A percentile compares a stretch with the other conserved stretches of the same genome.
phyloP scores from a whole-genome alignment of 2,113 vertebrate genomes.

The Elachura formosa region DNA sequence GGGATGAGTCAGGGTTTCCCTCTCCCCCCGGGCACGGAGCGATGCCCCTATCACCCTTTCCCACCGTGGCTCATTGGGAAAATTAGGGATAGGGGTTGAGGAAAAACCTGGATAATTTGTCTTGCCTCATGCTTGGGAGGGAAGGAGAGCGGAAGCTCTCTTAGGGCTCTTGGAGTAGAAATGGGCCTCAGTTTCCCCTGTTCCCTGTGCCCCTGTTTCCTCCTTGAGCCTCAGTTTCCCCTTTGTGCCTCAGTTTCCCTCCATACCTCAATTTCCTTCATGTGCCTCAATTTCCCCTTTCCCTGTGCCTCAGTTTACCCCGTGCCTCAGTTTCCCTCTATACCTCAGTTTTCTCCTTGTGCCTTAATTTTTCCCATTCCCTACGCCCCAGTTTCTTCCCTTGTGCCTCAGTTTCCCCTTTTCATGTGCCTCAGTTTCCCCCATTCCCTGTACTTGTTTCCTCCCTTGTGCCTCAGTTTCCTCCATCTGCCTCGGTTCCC shows the following conservation, averaged over 20 bases:
- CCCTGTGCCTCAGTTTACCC: background rate
- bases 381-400: no score
- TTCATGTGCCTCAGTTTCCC: background rate
- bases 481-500: background rate
- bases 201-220: background rate
- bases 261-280: background rate
- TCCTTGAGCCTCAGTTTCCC: background rate
- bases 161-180: background rate
- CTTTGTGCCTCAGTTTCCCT: background rate
- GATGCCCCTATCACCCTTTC: background rate
- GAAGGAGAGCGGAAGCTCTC: background rate
- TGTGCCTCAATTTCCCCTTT: background rate
- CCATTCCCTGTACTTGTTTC: no score
- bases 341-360: background rate
- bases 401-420: no score
- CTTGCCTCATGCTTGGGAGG: fast-evolving
- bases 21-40: background rate
- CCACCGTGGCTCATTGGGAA: no score
- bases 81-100: background rate
- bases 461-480: background rate
- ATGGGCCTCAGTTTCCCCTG: background rate
- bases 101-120: background rate
- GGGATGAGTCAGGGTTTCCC: background rate
- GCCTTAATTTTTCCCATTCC: background rate
- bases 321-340: no score